Conservation (phyloP, 2,113 vertebrate species). For the Gavia stellata region DNA sequence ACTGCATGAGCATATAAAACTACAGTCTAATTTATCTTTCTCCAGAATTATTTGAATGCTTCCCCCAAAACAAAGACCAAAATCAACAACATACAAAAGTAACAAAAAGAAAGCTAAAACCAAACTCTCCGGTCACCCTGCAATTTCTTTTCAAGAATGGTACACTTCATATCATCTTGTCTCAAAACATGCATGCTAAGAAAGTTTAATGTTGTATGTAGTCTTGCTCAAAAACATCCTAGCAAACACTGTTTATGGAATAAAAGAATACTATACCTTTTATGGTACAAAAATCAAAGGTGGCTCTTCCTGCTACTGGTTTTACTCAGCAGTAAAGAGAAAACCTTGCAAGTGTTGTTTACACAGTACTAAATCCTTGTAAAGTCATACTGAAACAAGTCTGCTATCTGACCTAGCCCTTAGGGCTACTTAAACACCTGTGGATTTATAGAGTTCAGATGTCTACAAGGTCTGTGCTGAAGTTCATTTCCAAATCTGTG, state of each 20-base stretch:
- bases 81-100: background rate
- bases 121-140: background rate
- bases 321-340: slow-evolving; percentile 72
- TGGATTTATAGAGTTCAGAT: slow-evolving; percentile 80
- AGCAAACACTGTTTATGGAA: background rate
- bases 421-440: slow-evolving; percentile 80
- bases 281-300: slow-evolving; percentile 57
- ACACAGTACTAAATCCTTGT: slow-evolving; percentile 77
- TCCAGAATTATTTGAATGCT: background rate
- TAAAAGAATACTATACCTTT: background rate
- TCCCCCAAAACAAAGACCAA: background rate
- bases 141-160: background rate
- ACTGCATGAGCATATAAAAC: background rate
- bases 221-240: background rate
- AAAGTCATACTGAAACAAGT: slow-evolving; percentile 71
- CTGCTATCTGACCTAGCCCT: slow-evolving; percentile 73
- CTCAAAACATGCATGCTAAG: background rate
- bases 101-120: background rate
- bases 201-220: background rate
- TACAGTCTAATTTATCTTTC: background rate
- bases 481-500: slow-evolving; percentile 71
- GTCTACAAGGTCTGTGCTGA: slow-evolving; percentile 67
- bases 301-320: slow-evolving; percentile 68
- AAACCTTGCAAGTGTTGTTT: slow-evolving; percentile 70
- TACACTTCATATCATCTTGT: background rate